Conservation (phyloP, 92 coral and sea anemone species). For the Porites rus region DNA sequence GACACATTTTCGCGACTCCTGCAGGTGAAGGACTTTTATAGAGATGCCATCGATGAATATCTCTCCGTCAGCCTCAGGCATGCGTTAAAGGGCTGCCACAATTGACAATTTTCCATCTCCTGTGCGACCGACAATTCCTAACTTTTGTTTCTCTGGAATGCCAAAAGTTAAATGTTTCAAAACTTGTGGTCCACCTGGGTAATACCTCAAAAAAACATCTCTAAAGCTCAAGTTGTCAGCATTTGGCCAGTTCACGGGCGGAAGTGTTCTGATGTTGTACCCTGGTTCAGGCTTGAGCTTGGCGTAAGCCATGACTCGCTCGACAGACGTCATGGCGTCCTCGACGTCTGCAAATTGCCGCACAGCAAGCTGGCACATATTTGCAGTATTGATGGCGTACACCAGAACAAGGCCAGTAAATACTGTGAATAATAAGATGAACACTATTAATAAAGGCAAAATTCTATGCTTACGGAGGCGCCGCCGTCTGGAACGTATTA, state of each 20-base stretch:
- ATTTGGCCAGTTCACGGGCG: conserved; percentile 32
- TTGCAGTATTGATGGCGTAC: background rate
- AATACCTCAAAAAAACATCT: too few relatives aligned
- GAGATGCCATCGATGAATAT: too few relatives aligned
- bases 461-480: background rate
- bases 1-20: conserved; percentile 35
- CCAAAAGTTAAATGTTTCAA: conserved; percentile 24
- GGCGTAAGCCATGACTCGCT: conserved; percentile 34
- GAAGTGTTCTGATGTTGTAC: conserved; percentile 21
- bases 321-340: too few relatives aligned
- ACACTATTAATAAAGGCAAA: background rate
- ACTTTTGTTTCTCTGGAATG: conserved; percentile 23
- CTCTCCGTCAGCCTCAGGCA: too few relatives aligned
- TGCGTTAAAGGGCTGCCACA: background rate
- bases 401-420: conserved; percentile 26
- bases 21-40: too few relatives aligned
- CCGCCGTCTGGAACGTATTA: too few relatives aligned
- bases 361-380: too few relatives aligned
- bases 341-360: too few relatives aligned
- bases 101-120: conserved; percentile 44
- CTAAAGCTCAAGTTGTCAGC: conserved; percentile 19
- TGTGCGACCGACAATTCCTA: conserved; percentile 41
- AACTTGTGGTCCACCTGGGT: conserved; percentile 20
- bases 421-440: background rate
- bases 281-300: conserved; percentile 43